Percentiles rank a stretch among this genome's conserved stretches.
Evolutionary conservation across 92 coral and sea anemone species (phyloP).

Genomic region (Bergia sp.): DNA sequence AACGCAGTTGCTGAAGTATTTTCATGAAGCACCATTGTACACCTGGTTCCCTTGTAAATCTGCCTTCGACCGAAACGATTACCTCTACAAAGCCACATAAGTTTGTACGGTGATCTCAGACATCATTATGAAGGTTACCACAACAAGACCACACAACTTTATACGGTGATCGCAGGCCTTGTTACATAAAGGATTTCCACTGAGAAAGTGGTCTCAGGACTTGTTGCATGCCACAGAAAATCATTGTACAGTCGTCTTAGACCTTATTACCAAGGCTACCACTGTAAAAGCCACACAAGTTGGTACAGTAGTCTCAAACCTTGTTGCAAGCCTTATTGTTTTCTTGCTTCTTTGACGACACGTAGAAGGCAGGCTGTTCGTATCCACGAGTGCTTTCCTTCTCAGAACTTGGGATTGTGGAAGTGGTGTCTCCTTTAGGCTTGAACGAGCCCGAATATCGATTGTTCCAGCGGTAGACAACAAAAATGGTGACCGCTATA

Average conservation of each 20-base stretch:
- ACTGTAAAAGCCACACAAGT: background rate
- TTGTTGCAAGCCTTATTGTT: slow-evolving; percentile 32
- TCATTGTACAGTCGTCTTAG: too few species aligned
- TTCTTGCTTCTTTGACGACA: slow-evolving; percentile 38
- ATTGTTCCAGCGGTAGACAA: slow-evolving; percentile 86
- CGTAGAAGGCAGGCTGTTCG: slow-evolving; percentile 43
- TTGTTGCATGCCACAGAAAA: too few species aligned
- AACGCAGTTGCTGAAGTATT: too few species aligned
- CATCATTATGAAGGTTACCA: background rate
- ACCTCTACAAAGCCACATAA: background rate
- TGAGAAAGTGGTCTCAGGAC: too few species aligned
- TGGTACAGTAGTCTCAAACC: slow-evolving; percentile 1
- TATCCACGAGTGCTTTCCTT: background rate
- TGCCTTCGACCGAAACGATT: too few species aligned
- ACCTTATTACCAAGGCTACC: too few species aligned
- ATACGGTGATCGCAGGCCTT: too few species aligned
- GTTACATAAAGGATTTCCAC: too few species aligned
- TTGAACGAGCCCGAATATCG: slow-evolving; percentile 87
- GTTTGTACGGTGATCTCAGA: background rate
- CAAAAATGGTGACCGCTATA: slow-evolving; percentile 65
- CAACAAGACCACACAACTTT: too few species aligned
- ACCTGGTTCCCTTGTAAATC: too few species aligned
- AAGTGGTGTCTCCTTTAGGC: slow-evolving; percentile 45
- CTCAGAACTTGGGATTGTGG: too few species aligned
- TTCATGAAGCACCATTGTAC: too few species aligned